Conservation (phyloP, 2,888 invertebrate genomes). For the Trissonchulus latispiculum region DNA sequence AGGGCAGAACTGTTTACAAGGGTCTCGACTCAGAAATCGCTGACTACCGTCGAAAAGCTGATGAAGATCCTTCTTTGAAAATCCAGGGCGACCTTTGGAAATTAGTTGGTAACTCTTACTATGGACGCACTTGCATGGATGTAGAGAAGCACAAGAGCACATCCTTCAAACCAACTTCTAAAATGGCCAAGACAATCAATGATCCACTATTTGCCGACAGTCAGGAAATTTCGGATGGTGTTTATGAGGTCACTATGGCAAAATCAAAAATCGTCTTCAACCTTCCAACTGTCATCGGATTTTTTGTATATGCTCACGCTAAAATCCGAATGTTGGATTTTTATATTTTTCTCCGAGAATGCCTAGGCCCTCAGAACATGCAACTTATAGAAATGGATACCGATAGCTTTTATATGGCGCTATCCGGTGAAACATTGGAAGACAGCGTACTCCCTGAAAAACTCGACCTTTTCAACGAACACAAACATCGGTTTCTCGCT, state of each 20-base stretch:
- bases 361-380: background rate
- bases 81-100: background rate
- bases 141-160: background rate
- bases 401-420: background rate
- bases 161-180: background rate
- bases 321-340: constrained; percentile 9
- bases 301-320: background rate
- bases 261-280: background rate
- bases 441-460: no score
- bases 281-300: background rate
- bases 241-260: constrained; percentile 1
- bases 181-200: background rate
- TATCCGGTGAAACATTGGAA: no score
- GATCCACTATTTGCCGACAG: background rate
- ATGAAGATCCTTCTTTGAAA: background rate
- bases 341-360: background rate
- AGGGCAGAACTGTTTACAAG: no score
- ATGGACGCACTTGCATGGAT: background rate
- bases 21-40: background rate
- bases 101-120: constrained; percentile 5
- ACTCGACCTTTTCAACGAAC: no score
- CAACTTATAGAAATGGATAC: constrained; percentile 5
- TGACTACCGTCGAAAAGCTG: background rate
- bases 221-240: background rate
- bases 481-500: background rate